Conservation (phyloP, 2,113 vertebrate species). For the Perccottus glenii region DNA sequence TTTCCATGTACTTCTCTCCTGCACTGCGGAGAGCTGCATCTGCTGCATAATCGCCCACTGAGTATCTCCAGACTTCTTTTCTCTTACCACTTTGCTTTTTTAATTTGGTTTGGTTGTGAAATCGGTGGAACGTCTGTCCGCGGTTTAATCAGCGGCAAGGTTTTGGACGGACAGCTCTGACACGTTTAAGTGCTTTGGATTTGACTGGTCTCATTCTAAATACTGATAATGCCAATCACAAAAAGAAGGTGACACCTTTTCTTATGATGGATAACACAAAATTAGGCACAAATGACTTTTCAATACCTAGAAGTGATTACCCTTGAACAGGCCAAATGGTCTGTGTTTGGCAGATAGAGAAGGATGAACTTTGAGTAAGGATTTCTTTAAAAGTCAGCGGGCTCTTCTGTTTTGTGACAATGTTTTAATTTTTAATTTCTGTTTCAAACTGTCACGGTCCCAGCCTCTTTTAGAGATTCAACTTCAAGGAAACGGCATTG, state of each 20-base stretch:
- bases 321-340: slow-evolving; percentile 11
- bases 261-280: slow-evolving; percentile 39
- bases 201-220: slow-evolving; percentile 17
- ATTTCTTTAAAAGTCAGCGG: slow-evolving; percentile 24
- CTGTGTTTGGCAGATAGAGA: slow-evolving; percentile 35
- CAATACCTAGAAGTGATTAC: slow-evolving; percentile 27
- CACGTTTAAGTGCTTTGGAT: slow-evolving; percentile 12
- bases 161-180: slow-evolving; percentile 14
- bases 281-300: slow-evolving; percentile 28
- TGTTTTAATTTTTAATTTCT: slow-evolving; percentile 19
- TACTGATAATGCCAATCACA: slow-evolving; percentile 15
- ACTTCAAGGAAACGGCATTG: slow-evolving; percentile 26
- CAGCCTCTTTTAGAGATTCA: neutral
- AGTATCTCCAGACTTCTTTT: slow-evolving; percentile 67
- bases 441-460: slow-evolving; percentile 13
- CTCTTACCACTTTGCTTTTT: slow-evolving; percentile 11
- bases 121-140: slow-evolving; percentile 13
- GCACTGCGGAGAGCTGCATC: slow-evolving; percentile 72
- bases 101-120: slow-evolving; percentile 40
- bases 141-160: slow-evolving; percentile 26
- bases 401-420: slow-evolving; percentile 26
- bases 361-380: slow-evolving; percentile 46
- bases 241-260: neutral
- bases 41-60: slow-evolving; percentile 83
- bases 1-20: slow-evolving; percentile 55